Conservation (phyloP, 1,140 invertebrate species). For the Drosophila pallidifrons region DNA sequence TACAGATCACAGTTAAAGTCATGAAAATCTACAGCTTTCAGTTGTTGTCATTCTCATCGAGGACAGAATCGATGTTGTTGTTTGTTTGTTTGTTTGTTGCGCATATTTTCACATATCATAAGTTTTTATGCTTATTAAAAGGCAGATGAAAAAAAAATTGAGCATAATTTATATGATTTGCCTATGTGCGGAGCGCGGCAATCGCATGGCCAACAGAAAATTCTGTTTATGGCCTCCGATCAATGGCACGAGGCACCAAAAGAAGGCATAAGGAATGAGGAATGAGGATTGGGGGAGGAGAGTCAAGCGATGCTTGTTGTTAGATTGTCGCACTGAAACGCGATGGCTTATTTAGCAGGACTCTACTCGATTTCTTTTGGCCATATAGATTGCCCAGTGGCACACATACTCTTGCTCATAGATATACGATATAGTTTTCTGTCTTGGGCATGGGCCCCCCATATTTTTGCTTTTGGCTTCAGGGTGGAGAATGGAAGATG, state of each 20-base stretch:
- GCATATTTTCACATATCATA: conserved; percentile 83
- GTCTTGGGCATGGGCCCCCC: background rate
- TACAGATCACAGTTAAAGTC: conserved; percentile 31
- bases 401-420: conserved; percentile 61
- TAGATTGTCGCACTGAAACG: conserved; percentile 15
- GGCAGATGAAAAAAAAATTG: conserved; percentile 62
- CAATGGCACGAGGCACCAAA: conserved; percentile 57
- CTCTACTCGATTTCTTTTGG: conserved; percentile 24
- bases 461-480: background rate
- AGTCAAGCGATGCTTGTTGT: conserved; percentile 32
- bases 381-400: conserved; percentile 73
- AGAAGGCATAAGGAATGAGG: conserved; percentile 10
- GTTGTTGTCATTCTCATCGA: conserved; percentile 1
- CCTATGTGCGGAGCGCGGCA: conserved; percentile 72
- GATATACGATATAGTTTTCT: conserved; percentile 56
- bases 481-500: conserved; percentile 2
- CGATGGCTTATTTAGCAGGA: conserved; percentile 20
- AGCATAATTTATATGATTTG: conserved; percentile 84
- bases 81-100: conserved; percentile 72
- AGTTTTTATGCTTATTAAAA: conserved; percentile 83
- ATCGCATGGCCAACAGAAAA: conserved; percentile 69
- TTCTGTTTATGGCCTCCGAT: conserved; percentile 76
- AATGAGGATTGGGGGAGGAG: background rate
- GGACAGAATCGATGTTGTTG: background rate
- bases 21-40: conserved; percentile 28